phyloP scores from a whole-genome alignment of 2,113 vertebrate species.

The Nycticorax nycticorax region DNA sequence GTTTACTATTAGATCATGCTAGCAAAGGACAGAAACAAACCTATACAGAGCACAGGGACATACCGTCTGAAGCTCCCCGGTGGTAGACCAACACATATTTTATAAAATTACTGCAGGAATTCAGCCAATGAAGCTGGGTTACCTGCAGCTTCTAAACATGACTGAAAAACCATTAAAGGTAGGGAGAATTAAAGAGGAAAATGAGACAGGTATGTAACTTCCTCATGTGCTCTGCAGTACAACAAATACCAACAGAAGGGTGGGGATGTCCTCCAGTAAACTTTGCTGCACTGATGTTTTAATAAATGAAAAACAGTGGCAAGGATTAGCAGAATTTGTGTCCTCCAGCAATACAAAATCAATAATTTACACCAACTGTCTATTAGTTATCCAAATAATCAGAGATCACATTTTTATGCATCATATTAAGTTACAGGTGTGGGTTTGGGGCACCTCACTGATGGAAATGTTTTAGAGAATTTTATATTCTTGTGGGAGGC shows the following conservation, averaged over 20 bases:
- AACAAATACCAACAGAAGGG: background rate
- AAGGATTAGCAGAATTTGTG: background rate
- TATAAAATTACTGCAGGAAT: background rate
- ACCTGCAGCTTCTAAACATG: background rate
- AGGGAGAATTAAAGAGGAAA: background rate
- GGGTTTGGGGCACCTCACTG: background rate
- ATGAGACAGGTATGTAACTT: background rate
- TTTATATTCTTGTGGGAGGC: background rate
- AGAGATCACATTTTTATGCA: background rate
- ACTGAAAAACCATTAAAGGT: background rate
- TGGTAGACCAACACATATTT: background rate
- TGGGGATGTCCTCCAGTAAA: background rate
- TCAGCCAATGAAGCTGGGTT: background rate
- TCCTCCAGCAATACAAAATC: background rate
- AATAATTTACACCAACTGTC: background rate
- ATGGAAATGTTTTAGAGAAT: background rate
- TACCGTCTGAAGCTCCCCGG: background rate
- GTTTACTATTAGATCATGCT: background rate
- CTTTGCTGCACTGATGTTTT: background rate
- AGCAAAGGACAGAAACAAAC: background rate
- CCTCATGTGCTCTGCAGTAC: background rate
- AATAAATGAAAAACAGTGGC: background rate
- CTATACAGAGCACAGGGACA: background rate
- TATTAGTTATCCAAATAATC: background rate
- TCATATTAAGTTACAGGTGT: accelerated